Conservation (phyloP, 2,113 vertebrate genomes). For the Daboia siamensis region DNA sequence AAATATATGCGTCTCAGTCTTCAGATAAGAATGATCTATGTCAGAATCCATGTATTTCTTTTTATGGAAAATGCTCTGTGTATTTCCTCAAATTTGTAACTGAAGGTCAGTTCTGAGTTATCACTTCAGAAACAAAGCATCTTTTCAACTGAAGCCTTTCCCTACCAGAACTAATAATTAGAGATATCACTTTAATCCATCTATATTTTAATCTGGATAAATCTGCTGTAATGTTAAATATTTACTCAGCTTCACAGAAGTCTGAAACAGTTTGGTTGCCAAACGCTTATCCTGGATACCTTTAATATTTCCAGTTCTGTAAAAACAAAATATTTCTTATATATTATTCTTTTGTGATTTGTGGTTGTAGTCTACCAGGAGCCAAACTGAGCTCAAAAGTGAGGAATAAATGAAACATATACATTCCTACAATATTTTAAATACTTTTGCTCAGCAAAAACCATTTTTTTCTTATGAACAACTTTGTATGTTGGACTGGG, state of each 20-base stretch:
- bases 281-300: background rate
- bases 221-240: background rate
- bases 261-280: background rate
- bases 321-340: background rate
- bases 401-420: background rate
- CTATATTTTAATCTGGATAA: background rate
- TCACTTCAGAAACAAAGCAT: background rate
- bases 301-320: background rate
- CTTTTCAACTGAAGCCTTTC: background rate
- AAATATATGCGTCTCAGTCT: background rate
- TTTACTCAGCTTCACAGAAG: background rate
- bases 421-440: background rate
- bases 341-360: background rate
- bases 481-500: background rate
- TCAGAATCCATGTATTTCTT: background rate
- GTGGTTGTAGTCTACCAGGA: background rate
- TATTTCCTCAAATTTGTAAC: background rate
- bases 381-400: background rate
- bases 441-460: background rate
- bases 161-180: background rate
- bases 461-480: background rate
- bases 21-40: background rate
- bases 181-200: background rate
- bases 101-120: background rate
- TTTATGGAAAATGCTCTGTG: background rate